Base-by-base conservation (phyloP, 2,113 vertebrate species). In the Ictalurus furcatus region DNA sequence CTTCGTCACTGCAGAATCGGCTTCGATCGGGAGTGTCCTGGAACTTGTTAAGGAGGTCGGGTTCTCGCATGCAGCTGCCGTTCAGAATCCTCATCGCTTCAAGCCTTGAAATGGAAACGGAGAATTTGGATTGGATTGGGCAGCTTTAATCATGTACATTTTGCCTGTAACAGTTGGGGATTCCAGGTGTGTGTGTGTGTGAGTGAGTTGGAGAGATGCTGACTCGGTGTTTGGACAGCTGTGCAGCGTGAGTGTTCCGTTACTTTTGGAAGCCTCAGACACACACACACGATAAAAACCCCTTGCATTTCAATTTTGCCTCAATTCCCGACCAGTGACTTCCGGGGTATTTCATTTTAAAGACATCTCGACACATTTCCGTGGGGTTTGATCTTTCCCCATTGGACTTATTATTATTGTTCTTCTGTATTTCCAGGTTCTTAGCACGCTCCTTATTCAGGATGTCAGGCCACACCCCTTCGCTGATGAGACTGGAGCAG, bases 401-500 rank as follows among this genome's bases (percentile, higher is more conserved):
- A 52, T 40, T 76, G 82, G 61, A 48, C 44, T 48, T 48, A 6
- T 48, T 7, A 48, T 7, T 48, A 48, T 4, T 9, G 48, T 71
- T 54, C 67, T 86, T 37, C 23, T 25, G 12, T 63, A 4, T 63
- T 14, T 84, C 84, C 91, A 99, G 98, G 98, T 95, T 97, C 95
- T 93, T 97, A 91, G 93, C 93, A 80, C 94, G 94, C 86, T 95
- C 95, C 81, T 88, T 97, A 71, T 79, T 94, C 91, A 99, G 96
- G 96, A 99, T 99, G 98, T 97, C 97, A 85, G 93, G 95, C 83
- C 96, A 93, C 93, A 97, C 96, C 82, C 95, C 97, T 87, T 92
- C 97, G 85, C 93, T 99, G 93, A 94, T 95, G 95, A 96, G 97
- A 91, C 93, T 99, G 95, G 97, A 99, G 90, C 97, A 98, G 95